Conservation (phyloP, 2,888 invertebrate genomes). For the Orthonychiurus folsomi region DNA sequence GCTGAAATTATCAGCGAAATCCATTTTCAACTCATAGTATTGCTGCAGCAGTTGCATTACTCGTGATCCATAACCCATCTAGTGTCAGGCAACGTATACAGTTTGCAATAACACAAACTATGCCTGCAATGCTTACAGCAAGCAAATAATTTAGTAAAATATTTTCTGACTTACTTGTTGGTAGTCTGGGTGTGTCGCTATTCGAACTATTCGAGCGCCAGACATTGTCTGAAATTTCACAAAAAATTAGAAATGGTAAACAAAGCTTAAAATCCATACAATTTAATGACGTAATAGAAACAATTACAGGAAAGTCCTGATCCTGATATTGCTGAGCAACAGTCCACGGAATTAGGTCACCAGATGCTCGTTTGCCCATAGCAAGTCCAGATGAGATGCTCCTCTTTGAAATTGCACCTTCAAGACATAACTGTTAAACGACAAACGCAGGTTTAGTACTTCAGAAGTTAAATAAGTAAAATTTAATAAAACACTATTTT, state of each 20-base stretch:
- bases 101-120: background rate
- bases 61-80: constrained; percentile 95
- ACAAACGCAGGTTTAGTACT: background rate
- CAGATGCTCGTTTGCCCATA: constrained; percentile 81
- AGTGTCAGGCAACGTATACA: constrained; percentile 39
- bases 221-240: too few relatives aligned
- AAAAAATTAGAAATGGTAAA: too few relatives aligned
- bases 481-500: background rate
- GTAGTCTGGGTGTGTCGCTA: constrained; percentile 97
- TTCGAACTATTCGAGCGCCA: constrained; percentile 87
- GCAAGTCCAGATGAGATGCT: constrained; percentile 70
- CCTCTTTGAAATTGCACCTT: constrained; percentile 55
- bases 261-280: too few relatives aligned
- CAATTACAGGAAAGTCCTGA: constrained; percentile 88
- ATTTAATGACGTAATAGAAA: too few relatives aligned
- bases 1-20: constrained; percentile 31
- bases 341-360: constrained; percentile 98
- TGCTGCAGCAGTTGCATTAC: constrained; percentile 74
- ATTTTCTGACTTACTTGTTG: constrained; percentile 66
- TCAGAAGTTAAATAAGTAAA: background rate
- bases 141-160: too few relatives aligned
- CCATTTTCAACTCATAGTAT: constrained; percentile 76
- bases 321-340: constrained; percentile 94
- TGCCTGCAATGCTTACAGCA: background rate
- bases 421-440: constrained; percentile 52